A percentile compares a stretch with the other conserved stretches of the same genome.
Conservation (phyloP, 2,888 invertebrate genomes). For the Thereva nobilitata region DNA sequence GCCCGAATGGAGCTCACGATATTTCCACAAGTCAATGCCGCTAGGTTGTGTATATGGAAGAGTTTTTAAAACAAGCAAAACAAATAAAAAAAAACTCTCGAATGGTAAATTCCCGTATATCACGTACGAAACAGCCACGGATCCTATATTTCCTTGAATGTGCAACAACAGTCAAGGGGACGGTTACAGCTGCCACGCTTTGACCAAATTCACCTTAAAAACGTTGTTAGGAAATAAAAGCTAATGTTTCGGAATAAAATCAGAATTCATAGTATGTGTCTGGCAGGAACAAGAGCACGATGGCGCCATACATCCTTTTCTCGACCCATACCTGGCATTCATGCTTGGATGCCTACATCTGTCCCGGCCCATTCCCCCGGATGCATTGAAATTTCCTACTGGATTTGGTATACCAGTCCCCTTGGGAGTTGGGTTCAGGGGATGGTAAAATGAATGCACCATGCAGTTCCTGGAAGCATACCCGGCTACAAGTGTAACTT, state of each 20-base stretch:
- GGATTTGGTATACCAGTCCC: neutral
- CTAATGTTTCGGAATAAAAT: constrained; percentile 42
- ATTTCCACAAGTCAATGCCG: too few relatives aligned
- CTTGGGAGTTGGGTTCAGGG: constrained; percentile 31
- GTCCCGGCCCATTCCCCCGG: constrained; percentile 8
- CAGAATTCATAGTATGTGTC: constrained; percentile 42
- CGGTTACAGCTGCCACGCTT: constrained; percentile 40
- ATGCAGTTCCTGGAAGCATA: constrained; percentile 19
- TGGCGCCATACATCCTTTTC: constrained; percentile 38
- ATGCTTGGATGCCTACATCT: constrained; percentile 33
- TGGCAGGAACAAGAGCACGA: constrained; percentile 38
- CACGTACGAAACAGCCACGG: too few relatives aligned
- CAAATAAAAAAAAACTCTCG: too few relatives aligned
- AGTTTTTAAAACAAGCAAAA: too few relatives aligned
- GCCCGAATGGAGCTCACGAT: too few relatives aligned
- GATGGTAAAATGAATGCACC: neutral
- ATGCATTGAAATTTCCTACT: constrained; percentile 21
- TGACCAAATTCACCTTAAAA: constrained; percentile 42
- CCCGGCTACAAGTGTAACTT: constrained; percentile 34
- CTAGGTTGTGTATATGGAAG: too few relatives aligned
- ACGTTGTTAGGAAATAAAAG: constrained; percentile 42
- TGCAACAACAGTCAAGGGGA: constrained; percentile 12
- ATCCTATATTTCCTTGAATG: neutral
- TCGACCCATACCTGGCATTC: constrained; percentile 34
- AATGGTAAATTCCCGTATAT: too few relatives aligned